These are phyloP conservation scores for Tillus elongatus DNA, from an alignment of 2,888 invertebrate species.

Conservation along the genomic window DNA sequence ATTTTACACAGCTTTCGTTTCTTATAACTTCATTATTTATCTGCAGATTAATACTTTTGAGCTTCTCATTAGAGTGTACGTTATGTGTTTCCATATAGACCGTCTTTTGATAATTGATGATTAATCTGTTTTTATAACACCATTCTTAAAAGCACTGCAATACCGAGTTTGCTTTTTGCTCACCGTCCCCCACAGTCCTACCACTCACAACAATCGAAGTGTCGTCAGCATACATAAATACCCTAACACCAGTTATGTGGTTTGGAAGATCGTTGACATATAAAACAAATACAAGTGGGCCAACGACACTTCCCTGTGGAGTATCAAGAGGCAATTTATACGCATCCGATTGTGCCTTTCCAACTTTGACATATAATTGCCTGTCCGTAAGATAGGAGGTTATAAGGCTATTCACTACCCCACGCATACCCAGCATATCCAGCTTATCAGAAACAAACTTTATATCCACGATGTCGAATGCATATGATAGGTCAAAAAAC, in stretches of 20 bases:
- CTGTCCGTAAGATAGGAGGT: not conserved
- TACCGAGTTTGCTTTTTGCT: conserved; percentile 3
- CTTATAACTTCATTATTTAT: too few relatives aligned
- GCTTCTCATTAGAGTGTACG: too few relatives aligned
- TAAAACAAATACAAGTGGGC: conserved; percentile 10
- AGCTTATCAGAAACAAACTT: not conserved
- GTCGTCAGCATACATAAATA: conserved; percentile 11
- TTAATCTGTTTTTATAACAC: conserved; percentile 9
- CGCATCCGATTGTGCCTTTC: not conserved
- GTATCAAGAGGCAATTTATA: conserved; percentile 6
- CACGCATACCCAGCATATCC: not conserved
- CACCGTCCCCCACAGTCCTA: not conserved
- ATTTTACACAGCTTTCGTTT: too few relatives aligned
- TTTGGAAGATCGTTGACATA: conserved; percentile 11
- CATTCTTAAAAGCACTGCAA: conserved; percentile 3
- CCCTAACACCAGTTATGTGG: conserved; percentile 1
- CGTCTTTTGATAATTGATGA: too few relatives aligned
- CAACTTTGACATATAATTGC: not conserved
- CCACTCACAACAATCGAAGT: conserved; percentile 8
- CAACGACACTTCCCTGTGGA: conserved; percentile 10
- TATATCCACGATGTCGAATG: not conserved
- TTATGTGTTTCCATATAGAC: too few relatives aligned
- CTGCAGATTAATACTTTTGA: too few relatives aligned
- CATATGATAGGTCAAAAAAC: not conserved
- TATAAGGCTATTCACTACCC: not conserved